Evolutionary conservation across 2,797 vertebrate genomes (phyloP).

Genomic region (Chromis chromis): DNA sequence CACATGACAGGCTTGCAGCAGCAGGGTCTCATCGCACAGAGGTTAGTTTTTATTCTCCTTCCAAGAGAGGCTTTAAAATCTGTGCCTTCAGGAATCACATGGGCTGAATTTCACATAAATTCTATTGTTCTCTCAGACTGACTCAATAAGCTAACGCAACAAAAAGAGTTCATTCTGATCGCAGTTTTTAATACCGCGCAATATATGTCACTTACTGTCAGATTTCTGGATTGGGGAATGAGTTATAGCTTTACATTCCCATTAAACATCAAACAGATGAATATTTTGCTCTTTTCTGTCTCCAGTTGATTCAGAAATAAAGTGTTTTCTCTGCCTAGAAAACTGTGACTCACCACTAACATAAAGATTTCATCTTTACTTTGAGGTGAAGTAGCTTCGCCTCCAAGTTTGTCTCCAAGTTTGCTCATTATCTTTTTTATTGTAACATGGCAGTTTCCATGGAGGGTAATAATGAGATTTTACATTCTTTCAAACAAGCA

Average conservation of each 20-base stretch:
- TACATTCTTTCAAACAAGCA: conserved; percentile 24
- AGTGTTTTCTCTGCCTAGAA: conserved; percentile 15
- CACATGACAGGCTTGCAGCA: conserved; percentile 64
- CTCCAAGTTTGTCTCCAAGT: conserved; percentile 34
- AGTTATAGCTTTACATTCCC: conserved; percentile 32
- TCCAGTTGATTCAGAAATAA: conserved; percentile 34
- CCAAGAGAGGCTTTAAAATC: conserved; percentile 58
- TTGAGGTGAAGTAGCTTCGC: conserved; percentile 12
- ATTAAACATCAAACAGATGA: conserved; percentile 23
- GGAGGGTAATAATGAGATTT: conserved; percentile 41
- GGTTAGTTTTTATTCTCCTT: conserved; percentile 63
- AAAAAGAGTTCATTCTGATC: conserved; percentile 41
- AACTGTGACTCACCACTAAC: conserved; percentile 45
- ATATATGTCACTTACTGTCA: conserved; percentile 37
- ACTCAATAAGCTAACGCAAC: conserved; percentile 29
- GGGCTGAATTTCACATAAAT: conserved; percentile 54
- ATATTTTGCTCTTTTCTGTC: conserved; percentile 28
- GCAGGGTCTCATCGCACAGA: conserved; percentile 41
- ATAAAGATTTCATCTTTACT: conserved; percentile 23
- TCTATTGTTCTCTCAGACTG: conserved; percentile 20
- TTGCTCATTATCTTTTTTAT: conserved; percentile 47
- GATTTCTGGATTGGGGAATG: conserved; percentile 15
- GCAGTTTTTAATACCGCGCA: conserved; percentile 34
- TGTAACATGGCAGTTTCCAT: conserved; percentile 34
- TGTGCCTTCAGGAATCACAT: conserved; percentile 33